Evolutionary conservation across 2,113 vertebrate species (phyloP).

Genomic region (Anguilla japonica): DNA sequence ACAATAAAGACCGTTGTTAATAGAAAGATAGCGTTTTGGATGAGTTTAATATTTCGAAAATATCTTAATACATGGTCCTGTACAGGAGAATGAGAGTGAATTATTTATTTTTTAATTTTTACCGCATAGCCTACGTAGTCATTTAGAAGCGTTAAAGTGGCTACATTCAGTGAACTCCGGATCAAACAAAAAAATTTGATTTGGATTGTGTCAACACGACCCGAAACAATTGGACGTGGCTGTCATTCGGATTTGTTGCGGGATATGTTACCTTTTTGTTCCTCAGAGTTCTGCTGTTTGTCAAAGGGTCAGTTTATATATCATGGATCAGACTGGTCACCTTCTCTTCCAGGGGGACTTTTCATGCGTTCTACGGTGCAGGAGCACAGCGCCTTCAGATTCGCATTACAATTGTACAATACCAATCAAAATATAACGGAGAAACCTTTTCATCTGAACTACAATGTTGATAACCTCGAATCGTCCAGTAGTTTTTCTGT

Average conservation of each 20-base stretch:
- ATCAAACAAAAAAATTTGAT: too few species aligned
- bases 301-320: not conserved
- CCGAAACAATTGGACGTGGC: not conserved
- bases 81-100: too few species aligned
- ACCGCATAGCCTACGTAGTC: too few species aligned
- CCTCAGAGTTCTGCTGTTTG: not conserved
- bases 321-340: not conserved
- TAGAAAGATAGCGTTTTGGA: too few species aligned
- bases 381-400: conserved; percentile 98
- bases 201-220: too few species aligned
- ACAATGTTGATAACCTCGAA: conserved; percentile 98
- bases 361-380: conserved; percentile 98
- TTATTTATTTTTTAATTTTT: too few species aligned
- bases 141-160: too few species aligned
- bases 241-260: not conserved
- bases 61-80: too few species aligned
- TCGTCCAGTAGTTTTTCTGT: conserved; percentile 99
- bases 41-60: too few species aligned
- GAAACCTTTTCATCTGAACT: conserved; percentile 98
- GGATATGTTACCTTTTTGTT: not conserved
- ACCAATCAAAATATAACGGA: conserved; percentile 98
- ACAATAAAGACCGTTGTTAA: too few species aligned
- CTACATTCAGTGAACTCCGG: too few species aligned
- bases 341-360: conserved; percentile 82
- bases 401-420: conserved; percentile 99